These are phyloP conservation scores for Leptopterna dolabrata DNA, from an alignment of 2,888 invertebrate genomes.

Conservation along the genomic window DNA sequence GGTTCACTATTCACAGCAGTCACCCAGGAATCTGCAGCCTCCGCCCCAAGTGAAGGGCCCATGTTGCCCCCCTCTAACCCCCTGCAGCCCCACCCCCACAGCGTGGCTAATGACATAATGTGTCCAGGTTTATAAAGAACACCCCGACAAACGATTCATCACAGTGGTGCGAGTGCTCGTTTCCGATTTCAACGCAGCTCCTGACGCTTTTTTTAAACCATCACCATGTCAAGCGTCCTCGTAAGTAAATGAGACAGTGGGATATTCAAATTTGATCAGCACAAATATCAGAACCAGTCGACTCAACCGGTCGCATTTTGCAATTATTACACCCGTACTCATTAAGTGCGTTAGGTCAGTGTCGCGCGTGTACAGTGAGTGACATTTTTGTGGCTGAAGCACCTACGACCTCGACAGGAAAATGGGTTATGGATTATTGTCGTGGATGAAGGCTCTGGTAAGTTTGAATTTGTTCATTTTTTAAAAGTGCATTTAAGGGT, in stretches of 20 bases:
- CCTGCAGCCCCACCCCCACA: not conserved
- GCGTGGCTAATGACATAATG: constrained; percentile 29
- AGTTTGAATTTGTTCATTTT: constrained; percentile 1
- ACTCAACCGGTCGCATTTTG: not conserved
- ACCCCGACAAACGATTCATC: constrained; percentile 30
- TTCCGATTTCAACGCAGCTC: not conserved
- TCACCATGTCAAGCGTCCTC: constrained; percentile 16
- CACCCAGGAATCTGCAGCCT: not conserved
- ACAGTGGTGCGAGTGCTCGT: constrained; percentile 10
- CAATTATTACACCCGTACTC: not conserved
- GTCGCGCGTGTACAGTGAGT: not conserved
- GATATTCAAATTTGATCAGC: constrained; percentile 2
- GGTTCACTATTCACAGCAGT: not conserved
- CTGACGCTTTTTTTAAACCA: not conserved
- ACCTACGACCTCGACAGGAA: not conserved
- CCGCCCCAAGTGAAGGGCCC: not conserved
- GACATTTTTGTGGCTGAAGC: not conserved
- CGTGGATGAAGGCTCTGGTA: not conserved
- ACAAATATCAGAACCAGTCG: not conserved
- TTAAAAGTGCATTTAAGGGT: not conserved
- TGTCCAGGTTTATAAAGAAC: constrained; percentile 32
- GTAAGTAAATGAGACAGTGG: constrained; percentile 17
- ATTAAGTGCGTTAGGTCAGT: not conserved
- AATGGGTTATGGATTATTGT: not conserved
- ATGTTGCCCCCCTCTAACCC: not conserved